Percentiles rank a stretch among this genome's conserved stretches.
Conservation (phyloP, 2,797 vertebrate genomes). For the Sphenodon punctatus region DNA sequence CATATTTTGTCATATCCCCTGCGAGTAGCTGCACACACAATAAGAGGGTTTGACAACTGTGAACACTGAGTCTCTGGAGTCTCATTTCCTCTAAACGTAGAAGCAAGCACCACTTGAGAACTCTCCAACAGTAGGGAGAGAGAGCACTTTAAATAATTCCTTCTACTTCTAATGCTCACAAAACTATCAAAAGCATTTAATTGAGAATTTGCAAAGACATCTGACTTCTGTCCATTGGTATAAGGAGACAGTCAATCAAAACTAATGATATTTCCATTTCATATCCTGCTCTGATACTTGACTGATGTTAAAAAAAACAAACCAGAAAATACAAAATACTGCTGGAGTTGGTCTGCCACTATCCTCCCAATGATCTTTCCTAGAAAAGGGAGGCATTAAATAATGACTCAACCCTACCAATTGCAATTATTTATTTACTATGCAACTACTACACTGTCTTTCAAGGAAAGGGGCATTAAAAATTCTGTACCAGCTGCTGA, state of each 20-base stretch:
- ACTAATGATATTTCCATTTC: not conserved
- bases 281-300: not conserved
- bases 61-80: not conserved
- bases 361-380: not conserved
- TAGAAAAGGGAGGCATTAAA: slow-evolving; percentile 4
- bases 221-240: not conserved
- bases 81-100: too few species aligned
- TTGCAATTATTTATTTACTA: not conserved
- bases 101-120: too few species aligned
- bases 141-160: not conserved
- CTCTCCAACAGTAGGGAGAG: not conserved
- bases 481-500: not conserved
- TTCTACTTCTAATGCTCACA: not conserved
- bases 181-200: not conserved
- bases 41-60: not conserved
- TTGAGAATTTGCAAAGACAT: rapidly evolving
- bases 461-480: not conserved
- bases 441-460: not conserved
- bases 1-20: not conserved
- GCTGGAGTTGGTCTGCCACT: not conserved
- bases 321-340: not conserved
- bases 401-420: not conserved
- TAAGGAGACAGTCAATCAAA: not conserved
- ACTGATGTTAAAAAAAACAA: not conserved
- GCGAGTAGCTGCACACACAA: not conserved